Evolutionary conservation across 1,140 invertebrate genomes (phyloP).

Genomic region (Harlomillsia oculata): DNA sequence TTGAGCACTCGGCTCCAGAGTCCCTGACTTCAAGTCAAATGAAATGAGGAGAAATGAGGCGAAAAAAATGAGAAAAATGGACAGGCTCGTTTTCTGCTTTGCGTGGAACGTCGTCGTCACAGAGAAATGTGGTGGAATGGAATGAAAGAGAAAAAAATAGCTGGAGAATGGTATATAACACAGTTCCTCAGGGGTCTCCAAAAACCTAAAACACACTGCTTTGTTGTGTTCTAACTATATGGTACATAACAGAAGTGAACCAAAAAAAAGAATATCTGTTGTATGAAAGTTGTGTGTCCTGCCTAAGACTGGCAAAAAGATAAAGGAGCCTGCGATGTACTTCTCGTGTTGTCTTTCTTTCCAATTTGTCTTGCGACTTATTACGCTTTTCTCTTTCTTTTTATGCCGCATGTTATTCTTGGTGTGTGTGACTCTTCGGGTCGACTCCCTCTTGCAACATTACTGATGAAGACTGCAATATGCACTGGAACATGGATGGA

Average conservation of each 20-base stretch:
- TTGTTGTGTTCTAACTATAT: background rate
- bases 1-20: background rate
- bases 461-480: background rate
- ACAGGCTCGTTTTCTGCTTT: background rate
- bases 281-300: background rate
- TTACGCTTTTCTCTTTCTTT: background rate
- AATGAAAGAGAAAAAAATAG: background rate
- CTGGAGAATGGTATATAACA: no score
- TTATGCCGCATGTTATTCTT: background rate
- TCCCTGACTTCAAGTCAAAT: background rate
- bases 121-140: background rate
- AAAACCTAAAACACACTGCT: no score
- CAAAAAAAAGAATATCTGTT: background rate
- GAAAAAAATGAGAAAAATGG: slow-evolving; percentile 4
- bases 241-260: background rate
- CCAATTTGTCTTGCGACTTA: slow-evolving; percentile 11
- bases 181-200: no score
- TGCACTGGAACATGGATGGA: slow-evolving; percentile 1
- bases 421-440: slow-evolving; percentile 1
- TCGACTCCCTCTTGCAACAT: background rate
- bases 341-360: slow-evolving; percentile 12
- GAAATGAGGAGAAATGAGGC: background rate
- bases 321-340: no score
- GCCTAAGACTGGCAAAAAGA: background rate
- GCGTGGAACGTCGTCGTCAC: background rate